Base-by-base conservation (phyloP, 2,113 vertebrate genomes). In the Micromys minutus region DNA sequence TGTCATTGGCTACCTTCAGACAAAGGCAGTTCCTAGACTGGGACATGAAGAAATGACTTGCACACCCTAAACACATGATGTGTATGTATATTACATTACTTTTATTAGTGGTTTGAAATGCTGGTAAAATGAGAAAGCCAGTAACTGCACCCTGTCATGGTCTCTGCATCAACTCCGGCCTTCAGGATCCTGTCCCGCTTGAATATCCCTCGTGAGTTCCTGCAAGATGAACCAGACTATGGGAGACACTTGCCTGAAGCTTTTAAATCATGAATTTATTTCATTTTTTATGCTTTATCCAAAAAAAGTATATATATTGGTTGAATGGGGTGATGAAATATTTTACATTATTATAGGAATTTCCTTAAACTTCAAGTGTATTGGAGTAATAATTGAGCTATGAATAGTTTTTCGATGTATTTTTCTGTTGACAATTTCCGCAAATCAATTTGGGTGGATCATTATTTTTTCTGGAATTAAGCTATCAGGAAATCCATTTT, bases 241-340 rank as follows among this genome's bases (percentile, higher is more conserved):
- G 17, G 47, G 36, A 45, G 2, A 52, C 16, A 77, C 31, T 21
- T 31, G 19, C 50, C 22, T 34, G 85, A 26, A 72, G 15, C 13
- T n/a, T 36, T 92, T 95, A 45, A 91, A 36, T 87, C 79, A 71
- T 94, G 91, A 94, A 84, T 93, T 81, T 93, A 80, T 12, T 92
- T 21, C 4, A 61, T 93, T 39, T 52, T n/a, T 93, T 85, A 5
- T n/a, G 29, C 1, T 84, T 5, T 87, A 34, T 79, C 57, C 91
- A 93, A 93, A 90, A 96, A 96, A 96, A 81, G 19, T 95, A 91
- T 96, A 92, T 87, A 91, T 16, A 55, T 52, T 5, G 0, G 45
- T 92, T 97, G 80, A 94, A 88, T 95, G 94, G 96, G 92, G 80
- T 67, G 12, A 65, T 92, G 94, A 96, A 92, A 96, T 96, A 88